Base-by-base conservation (phyloP, 2,113 vertebrate genomes). In the Coryphaenoides rupestris region DNA sequence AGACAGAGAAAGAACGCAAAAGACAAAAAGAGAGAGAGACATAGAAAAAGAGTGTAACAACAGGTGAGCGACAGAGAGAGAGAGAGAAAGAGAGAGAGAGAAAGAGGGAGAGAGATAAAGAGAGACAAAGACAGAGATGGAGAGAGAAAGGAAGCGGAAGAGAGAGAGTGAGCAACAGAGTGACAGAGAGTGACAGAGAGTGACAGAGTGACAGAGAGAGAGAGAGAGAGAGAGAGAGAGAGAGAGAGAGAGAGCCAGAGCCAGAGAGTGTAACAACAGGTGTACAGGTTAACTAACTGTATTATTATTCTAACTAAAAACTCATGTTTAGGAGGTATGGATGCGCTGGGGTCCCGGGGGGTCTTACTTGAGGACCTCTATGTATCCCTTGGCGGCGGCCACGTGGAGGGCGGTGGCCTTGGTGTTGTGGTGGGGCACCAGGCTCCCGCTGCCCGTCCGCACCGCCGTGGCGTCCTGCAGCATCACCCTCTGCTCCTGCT, bases 291-390 rank as follows among this genome's bases (percentile, higher is more conserved):
- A n/a, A n/a, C n/a, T n/a, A n/a, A n/a, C n/a, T n/a, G n/a, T n/a
- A n/a, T n/a, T n/a, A n/a, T n/a, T n/a, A n/a, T n/a, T n/a, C n/a
- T n/a, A n/a, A n/a, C n/a, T n/a, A n/a, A n/a, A n/a, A n/a, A n/a
- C n/a, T n/a, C n/a, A n/a, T n/a, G n/a, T n/a, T n/a, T n/a, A n/a
- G n/a, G n/a, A n/a, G n/a, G n/a, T n/a, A n/a, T 26, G 24, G 24
- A 26, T 26, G 24, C 24, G 3, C 24, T 66, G 52, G 13, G 23
- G n/a, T n/a, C n/a, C 60, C 21, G 24, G 10, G 33, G 53, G n/a
- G 62, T 69, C 90, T 91, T 76, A 92, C 91, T 92, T 92, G 57
- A 91, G 78, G 78, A 92, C 91, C 85, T 92, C 89, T 0, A 91
- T 89, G 86, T 91, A 92, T 67, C 91, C 91, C 79, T 92, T 92